Evolutionary conservation across 30 jellyfish, hydroid and myxozoan species (phyloP).

Genomic region (Aurelia aurita complex sp. Pacific): DNA sequence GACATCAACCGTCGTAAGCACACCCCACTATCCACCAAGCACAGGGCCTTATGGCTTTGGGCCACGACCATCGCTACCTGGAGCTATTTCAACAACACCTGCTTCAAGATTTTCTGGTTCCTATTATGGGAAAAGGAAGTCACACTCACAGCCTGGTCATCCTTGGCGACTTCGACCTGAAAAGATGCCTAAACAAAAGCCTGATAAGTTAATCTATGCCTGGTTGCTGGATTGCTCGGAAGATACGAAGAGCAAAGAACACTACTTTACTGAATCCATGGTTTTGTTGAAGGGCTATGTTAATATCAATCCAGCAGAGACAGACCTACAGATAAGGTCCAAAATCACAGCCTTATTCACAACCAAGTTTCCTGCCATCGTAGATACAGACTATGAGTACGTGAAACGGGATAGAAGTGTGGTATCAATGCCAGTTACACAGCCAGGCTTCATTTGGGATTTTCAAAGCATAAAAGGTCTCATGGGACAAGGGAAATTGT

Average conservation of each 20-base stretch:
- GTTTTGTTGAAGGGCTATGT: conserved; percentile 14
- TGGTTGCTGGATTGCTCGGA: conserved; percentile 31
- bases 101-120: too few relatives aligned
- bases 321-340: conserved; percentile 3
- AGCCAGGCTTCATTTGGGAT: conserved; percentile 22
- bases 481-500: conserved; percentile 22
- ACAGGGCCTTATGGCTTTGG: too few relatives aligned
- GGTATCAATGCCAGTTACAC: conserved; percentile 36
- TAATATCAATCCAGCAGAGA: conserved; percentile 8
- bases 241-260: background rate
- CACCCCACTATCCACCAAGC: too few relatives aligned
- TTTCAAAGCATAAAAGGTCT: conserved; percentile 2
- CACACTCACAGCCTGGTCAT: too few relatives aligned
- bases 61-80: too few relatives aligned
- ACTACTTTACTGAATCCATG: conserved; percentile 21
- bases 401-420: conserved; percentile 34
- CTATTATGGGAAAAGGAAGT: too few relatives aligned
- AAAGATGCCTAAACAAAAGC: background rate
- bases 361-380: background rate
- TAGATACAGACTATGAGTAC: conserved; percentile 10
- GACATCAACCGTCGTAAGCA: too few relatives aligned
- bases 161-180: conserved; percentile 6
- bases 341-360: background rate
- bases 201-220: conserved; percentile 3
- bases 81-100: too few relatives aligned